These are phyloP conservation scores for Drepanosiphum platanoidis DNA, from an alignment of 2,888 invertebrate genomes.

Conservation along the genomic window DNA sequence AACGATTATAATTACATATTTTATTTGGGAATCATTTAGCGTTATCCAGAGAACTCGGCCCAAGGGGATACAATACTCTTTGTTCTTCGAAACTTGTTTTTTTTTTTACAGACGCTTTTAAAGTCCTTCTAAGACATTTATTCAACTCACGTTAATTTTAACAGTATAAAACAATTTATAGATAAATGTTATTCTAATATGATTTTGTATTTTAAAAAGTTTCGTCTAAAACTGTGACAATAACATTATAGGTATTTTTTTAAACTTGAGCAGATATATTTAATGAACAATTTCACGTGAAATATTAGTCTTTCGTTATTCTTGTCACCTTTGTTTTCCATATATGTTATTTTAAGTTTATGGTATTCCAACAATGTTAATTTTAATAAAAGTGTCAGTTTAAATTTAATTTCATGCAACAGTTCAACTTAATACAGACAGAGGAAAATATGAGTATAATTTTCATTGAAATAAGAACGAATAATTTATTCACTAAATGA, in stretches of 20 bases:
- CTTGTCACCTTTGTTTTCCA: not conserved
- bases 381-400: not conserved
- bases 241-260: not conserved
- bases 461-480: not conserved
- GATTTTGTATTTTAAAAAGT: too few relatives aligned
- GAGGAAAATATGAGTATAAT: not conserved
- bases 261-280: not conserved
- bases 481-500: not conserved
- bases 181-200: not conserved
- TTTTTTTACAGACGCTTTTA: constrained; percentile 1
- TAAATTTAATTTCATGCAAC: not conserved
- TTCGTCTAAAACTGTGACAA: too few relatives aligned
- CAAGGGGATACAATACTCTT: constrained; percentile 34
- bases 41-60: constrained; percentile 19
- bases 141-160: not conserved
- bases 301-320: not conserved
- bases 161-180: not conserved
- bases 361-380: not conserved
- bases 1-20: constrained; percentile 26
- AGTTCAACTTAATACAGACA: not conserved
- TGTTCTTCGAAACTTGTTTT: constrained; percentile 31
- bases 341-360: not conserved
- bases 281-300: not conserved
- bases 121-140: not conserved
- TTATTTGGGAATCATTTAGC: constrained; percentile 39